Evolutionary conservation across 1,140 invertebrate genomes (phyloP).

Genomic region (Ctenoplectra terminalis): DNA sequence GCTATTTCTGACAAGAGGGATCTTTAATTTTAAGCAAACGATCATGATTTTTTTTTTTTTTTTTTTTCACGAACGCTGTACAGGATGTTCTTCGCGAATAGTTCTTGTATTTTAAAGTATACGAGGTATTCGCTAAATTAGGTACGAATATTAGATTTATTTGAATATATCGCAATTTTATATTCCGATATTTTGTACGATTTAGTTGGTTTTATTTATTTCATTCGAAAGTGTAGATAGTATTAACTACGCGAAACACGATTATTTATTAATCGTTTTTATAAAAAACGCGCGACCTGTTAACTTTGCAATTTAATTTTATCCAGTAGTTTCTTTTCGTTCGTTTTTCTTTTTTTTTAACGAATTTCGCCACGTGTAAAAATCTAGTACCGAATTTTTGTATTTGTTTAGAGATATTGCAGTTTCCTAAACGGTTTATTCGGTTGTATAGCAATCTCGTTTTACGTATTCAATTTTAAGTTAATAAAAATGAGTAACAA

Average conservation of each 20-base stretch:
- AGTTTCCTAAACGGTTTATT: too few species aligned
- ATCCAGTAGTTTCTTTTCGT: too few species aligned
- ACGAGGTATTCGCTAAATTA: neutral
- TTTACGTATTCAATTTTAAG: too few species aligned
- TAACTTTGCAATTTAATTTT: too few species aligned
- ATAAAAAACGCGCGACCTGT: too few species aligned
- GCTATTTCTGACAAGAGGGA: slow-evolving; percentile 20
- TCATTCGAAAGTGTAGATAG: neutral
- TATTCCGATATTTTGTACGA: neutral
- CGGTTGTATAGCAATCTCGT: too few species aligned
- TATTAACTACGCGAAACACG: too few species aligned
- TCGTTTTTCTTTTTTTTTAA: neutral
- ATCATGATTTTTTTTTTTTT: too few species aligned
- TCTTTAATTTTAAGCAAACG: slow-evolving; percentile 27
- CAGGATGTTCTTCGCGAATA: neutral
- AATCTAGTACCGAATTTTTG: too few species aligned
- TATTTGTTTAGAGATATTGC: too few species aligned
- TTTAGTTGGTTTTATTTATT: neutral
- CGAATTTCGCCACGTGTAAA: neutral
- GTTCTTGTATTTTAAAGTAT: neutral
- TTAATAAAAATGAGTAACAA: too few species aligned
- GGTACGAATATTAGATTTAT: neutral
- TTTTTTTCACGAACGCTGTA: neutral
- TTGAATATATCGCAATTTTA: neutral
- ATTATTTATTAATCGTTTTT: too few species aligned